Percentiles rank a stretch among this genome's conserved stretches.
These are phyloP conservation scores for Hypsibius dujardini DNA, from an alignment of 1,140 invertebrate genomes.

Conservation along the genomic window DNA sequence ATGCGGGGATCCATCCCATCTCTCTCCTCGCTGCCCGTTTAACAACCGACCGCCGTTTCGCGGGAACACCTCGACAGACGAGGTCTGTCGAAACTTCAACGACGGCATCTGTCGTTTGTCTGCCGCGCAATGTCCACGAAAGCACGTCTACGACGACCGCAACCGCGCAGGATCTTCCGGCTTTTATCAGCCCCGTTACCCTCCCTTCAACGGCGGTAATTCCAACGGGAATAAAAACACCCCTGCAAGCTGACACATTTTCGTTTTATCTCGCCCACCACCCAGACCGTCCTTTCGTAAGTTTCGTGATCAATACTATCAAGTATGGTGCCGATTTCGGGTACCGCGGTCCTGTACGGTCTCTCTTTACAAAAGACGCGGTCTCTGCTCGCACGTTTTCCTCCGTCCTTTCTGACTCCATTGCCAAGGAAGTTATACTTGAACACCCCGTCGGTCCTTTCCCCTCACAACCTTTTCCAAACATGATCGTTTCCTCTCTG, in stretches of 20 bases:
- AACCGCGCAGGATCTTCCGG: background rate
- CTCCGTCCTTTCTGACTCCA: background rate
- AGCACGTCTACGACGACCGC: background rate
- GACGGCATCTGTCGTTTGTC: background rate
- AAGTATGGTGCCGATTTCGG: background rate
- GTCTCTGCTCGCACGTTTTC: background rate
- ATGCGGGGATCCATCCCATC: background rate
- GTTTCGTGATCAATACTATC: background rate
- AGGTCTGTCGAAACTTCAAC: conserved; percentile 13
- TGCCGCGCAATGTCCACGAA: background rate
- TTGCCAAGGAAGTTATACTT: background rate
- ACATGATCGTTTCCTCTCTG: background rate
- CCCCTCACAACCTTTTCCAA: background rate
- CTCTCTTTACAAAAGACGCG: background rate
- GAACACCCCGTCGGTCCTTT: conserved; percentile 5
- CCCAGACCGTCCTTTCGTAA: background rate
- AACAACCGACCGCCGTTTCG: background rate
- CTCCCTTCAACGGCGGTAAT: background rate
- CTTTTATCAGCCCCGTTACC: background rate
- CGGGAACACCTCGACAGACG: background rate
- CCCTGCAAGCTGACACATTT: background rate
- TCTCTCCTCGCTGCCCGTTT: background rate
- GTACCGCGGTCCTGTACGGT: background rate
- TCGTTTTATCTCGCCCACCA: background rate
- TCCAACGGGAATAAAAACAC: background rate